These are phyloP conservation scores for Metopia argyrocephala DNA, from an alignment of 2,888 invertebrate species.

Conservation along the genomic window DNA sequence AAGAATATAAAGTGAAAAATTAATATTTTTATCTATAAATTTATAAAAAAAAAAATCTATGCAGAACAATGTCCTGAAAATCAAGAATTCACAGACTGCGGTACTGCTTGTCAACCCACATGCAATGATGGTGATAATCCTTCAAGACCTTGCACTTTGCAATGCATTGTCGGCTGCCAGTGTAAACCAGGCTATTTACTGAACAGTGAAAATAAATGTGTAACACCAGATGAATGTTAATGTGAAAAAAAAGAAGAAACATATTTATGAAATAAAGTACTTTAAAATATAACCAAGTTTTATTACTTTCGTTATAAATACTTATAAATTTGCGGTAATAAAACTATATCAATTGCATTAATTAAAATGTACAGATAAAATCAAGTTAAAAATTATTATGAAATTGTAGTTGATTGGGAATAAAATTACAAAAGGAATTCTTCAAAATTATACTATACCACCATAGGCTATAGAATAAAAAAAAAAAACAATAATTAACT, in stretches of 20 bases:
- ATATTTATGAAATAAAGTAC: not conserved
- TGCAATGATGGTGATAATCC: conserved; percentile 20
- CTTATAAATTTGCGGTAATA: no score
- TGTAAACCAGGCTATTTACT: conserved; percentile 48
- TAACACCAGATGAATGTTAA: conserved; percentile 27
- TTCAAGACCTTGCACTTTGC: conserved; percentile 9
- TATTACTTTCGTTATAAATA: no score
- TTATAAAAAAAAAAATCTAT: no score
- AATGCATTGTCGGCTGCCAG: conserved; percentile 55
- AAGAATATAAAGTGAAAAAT: not conserved
- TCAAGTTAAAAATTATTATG: no score
- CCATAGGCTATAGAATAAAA: no score
- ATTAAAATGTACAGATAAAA: no score
- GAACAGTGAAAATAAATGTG: conserved; percentile 33
- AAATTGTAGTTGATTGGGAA: no score
- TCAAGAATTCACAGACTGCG: conserved; percentile 39
- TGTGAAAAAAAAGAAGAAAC: not conserved
- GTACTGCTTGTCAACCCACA: conserved; percentile 32
- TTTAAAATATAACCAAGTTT: no score
- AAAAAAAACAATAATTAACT: no score
- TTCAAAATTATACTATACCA: no score
- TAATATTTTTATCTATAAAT: not conserved
- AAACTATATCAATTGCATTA: no score
- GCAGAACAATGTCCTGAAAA: conserved; percentile 31
- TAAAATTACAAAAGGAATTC: no score